Evolutionary conservation across 1,140 invertebrate species (phyloP).

Genomic region (Heliconius himera): DNA sequence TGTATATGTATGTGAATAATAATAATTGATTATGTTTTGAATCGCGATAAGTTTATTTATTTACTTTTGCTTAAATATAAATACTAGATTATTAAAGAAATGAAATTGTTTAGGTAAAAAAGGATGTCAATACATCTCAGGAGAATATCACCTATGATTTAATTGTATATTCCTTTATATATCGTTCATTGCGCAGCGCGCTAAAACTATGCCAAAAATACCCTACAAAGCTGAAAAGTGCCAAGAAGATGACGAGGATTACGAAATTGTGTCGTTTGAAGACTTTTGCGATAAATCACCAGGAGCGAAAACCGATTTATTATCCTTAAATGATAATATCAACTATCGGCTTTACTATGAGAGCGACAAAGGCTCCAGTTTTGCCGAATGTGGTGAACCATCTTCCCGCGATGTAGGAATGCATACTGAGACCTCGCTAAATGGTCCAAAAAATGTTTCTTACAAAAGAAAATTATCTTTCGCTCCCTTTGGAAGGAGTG

Average conservation of each 20-base stretch:
- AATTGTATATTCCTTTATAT: constrained; percentile 20
- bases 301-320: constrained; percentile 75
- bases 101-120: background rate
- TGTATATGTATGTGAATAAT: constrained; percentile 11
- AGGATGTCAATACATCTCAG: background rate
- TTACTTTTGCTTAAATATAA: background rate
- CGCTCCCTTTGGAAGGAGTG: constrained; percentile 64
- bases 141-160: background rate
- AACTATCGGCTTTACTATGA: constrained; percentile 79
- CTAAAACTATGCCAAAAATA: constrained; percentile 75
- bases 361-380: constrained; percentile 63
- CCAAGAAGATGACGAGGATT: constrained; percentile 70
- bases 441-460: constrained; percentile 62
- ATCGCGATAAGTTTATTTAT: background rate
- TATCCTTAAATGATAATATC: constrained; percentile 79
- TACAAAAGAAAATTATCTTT: constrained; percentile 66
- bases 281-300: constrained; percentile 82
- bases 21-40: constrained; percentile 20
- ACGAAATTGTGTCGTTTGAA: constrained; percentile 82
- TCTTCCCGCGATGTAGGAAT: constrained; percentile 60
- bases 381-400: constrained; percentile 61
- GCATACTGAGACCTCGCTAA: constrained; percentile 73
- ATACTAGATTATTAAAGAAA: background rate
- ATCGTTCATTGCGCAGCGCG: constrained; percentile 21
- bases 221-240: constrained; percentile 74